phyloP scores from a whole-genome alignment of 2,797 vertebrate species.

The Enteromius radiatus region DNA sequence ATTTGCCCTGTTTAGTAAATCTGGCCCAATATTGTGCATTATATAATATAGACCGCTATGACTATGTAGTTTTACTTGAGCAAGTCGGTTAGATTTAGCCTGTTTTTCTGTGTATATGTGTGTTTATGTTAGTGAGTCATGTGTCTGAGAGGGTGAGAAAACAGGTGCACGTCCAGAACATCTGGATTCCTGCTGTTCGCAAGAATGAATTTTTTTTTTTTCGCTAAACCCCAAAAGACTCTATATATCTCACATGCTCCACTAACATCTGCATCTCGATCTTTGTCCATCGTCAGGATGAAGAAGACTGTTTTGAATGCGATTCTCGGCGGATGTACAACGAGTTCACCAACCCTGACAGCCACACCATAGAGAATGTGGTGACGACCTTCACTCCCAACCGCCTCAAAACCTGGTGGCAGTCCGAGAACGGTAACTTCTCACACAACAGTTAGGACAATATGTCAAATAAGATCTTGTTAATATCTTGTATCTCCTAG shows the following conservation, averaged over 20 bases:
- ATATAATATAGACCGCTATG: neutral
- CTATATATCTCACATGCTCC: constrained; percentile 16
- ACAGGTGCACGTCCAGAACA: constrained; percentile 51
- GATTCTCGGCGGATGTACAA: constrained; percentile 80
- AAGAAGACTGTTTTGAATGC: constrained; percentile 83
- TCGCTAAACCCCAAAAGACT: constrained; percentile 10
- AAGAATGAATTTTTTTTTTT: constrained; percentile 16
- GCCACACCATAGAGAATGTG: constrained; percentile 88
- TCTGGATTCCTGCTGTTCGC: constrained; percentile 45
- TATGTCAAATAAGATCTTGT: neutral
- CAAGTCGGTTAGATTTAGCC: neutral
- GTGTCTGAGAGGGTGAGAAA: constrained; percentile 17
- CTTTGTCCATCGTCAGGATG: constrained; percentile 68
- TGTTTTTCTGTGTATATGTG: neutral
- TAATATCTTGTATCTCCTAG: neutral
- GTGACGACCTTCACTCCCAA: constrained; percentile 87
- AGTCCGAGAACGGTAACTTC: constrained; percentile 84
- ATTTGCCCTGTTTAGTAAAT: neutral
- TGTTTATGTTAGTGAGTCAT: constrained; percentile 17
- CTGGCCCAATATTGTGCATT: neutral
- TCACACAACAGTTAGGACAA: neutral
- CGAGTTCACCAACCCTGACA: constrained; percentile 73
- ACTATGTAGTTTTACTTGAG: neutral
- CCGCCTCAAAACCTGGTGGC: constrained; percentile 91
- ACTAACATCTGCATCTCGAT: constrained; percentile 36